A percentile compares a stretch with the other conserved stretches of the same genome.
Conservation (phyloP, 2,888 invertebrate species). For the Colostygia pectinataria region DNA sequence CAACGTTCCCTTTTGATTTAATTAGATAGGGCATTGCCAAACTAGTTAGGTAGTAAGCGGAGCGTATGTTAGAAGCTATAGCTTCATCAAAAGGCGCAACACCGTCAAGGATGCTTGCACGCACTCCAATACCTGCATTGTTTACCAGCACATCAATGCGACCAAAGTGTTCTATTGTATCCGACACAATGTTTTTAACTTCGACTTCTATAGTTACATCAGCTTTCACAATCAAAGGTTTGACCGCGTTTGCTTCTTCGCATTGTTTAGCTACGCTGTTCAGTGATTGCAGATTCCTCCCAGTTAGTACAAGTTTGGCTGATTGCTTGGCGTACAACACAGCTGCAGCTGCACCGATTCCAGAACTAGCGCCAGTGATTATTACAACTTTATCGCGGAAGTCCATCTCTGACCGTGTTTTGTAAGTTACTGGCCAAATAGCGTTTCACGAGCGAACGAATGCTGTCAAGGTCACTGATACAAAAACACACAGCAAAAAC, state of each 20-base stretch:
- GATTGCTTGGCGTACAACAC: conserved; percentile 86
- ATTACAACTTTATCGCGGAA: conserved; percentile 84
- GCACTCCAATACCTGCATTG: conserved; percentile 91
- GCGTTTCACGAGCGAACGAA: background rate
- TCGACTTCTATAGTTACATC: conserved; percentile 87
- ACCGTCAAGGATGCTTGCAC: conserved; percentile 90
- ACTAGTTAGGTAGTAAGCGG: conserved; percentile 90
- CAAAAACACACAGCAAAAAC: background rate
- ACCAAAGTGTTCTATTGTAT: conserved; percentile 86
- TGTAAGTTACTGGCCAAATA: conserved; percentile 34
- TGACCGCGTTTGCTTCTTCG: conserved; percentile 59
- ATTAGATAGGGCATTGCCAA: conserved; percentile 92
- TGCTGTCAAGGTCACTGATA: conserved; percentile 8
- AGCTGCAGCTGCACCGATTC: conserved; percentile 88
- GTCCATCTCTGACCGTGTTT: conserved; percentile 66
- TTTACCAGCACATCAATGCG: conserved; percentile 91
- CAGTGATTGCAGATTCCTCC: conserved; percentile 87
- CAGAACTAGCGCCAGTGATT: conserved; percentile 88
- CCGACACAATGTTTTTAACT: conserved; percentile 84
- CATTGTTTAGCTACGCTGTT: conserved; percentile 84
- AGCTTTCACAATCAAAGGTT: conserved; percentile 83
- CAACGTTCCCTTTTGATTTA: conserved; percentile 90
- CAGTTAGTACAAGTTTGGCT: conserved; percentile 85
- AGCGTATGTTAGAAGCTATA: conserved; percentile 92
- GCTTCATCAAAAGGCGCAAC: conserved; percentile 91